Percentiles rank a stretch among this genome's conserved stretches.
Conservation (phyloP, 2,888 invertebrate genomes). For the Phragmatobia fuliginosa region DNA sequence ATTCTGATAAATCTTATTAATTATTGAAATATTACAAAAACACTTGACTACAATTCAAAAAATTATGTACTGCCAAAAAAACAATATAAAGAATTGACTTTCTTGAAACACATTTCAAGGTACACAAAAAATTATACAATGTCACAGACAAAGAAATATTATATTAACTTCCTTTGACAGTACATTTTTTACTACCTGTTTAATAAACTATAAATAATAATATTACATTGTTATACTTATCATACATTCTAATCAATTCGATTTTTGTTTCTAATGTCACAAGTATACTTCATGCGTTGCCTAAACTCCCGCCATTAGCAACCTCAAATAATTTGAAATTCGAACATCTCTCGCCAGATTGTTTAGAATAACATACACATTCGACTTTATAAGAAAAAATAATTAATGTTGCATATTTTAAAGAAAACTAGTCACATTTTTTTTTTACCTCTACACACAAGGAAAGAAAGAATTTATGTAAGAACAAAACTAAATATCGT, state of each 20-base stretch:
- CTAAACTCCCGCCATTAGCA: not conserved
- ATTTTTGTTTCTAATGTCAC: conserved; percentile 36
- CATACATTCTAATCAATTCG: conserved; percentile 29
- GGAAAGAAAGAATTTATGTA: not conserved
- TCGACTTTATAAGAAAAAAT: not conserved
- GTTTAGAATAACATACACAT: not conserved
- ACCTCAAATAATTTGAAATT: not conserved
- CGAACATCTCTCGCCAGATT: conserved; percentile 1
- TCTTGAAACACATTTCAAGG: conserved; percentile 5
- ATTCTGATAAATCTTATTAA: conserved; percentile 22
- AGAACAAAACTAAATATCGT: not conserved
- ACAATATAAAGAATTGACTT: not conserved
- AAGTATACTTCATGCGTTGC: conserved; percentile 28
- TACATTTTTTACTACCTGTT: not conserved
- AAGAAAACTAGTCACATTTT: not conserved
- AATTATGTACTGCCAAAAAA: conserved; percentile 21
- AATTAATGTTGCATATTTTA: not conserved
- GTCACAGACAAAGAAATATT: conserved; percentile 9
- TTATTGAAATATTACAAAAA: conserved; percentile 15
- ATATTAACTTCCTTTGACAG: conserved; percentile 16
- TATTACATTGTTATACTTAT: conserved; percentile 29
- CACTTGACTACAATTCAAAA: conserved; percentile 17
- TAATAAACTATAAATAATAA: conserved; percentile 24
- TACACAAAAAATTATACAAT: not conserved
- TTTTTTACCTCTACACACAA: not conserved